phyloP scores from a whole-genome alignment of 2,113 vertebrate species.

The Psilopogon haemacephalus region DNA sequence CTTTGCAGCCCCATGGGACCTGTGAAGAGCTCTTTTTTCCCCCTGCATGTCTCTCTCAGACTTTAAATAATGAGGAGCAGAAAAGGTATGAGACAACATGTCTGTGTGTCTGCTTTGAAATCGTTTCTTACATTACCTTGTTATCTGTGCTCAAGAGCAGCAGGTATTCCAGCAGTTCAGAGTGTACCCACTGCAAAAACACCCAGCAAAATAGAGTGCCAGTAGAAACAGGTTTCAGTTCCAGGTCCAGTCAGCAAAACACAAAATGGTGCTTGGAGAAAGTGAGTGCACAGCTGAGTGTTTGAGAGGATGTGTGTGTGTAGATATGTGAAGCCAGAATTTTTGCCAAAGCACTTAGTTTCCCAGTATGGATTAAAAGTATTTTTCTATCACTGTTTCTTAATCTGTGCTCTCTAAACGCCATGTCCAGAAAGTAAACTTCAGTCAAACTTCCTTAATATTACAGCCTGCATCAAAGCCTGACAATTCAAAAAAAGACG shows the following conservation, averaged over 20 bases:
- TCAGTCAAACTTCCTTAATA: background rate
- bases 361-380: no score
- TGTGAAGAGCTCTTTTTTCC: conserved; percentile 58
- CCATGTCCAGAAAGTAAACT: background rate
- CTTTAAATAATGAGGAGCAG: conserved; percentile 71
- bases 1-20: conserved; percentile 65
- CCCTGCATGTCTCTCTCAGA: conserved; percentile 55
- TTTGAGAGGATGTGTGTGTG: background rate
- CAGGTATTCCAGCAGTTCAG: conserved; percentile 48
- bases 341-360: background rate
- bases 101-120: conserved; percentile 69
- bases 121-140: conserved; percentile 57
- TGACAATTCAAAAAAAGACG: background rate
- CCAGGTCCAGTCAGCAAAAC: background rate
- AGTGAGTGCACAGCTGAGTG: background rate
- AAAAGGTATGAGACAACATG: conserved; percentile 59
- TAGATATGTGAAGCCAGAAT: background rate
- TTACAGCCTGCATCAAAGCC: background rate
- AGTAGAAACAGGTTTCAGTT: background rate
- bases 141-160: conserved; percentile 59
- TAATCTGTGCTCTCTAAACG: background rate
- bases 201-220: background rate
- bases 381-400: background rate
- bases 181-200: conserved; percentile 30
- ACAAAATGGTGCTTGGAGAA: background rate